These are phyloP conservation scores for Drosophila repleta DNA, from an alignment of 1,140 invertebrate species.

Conservation along the genomic window DNA sequence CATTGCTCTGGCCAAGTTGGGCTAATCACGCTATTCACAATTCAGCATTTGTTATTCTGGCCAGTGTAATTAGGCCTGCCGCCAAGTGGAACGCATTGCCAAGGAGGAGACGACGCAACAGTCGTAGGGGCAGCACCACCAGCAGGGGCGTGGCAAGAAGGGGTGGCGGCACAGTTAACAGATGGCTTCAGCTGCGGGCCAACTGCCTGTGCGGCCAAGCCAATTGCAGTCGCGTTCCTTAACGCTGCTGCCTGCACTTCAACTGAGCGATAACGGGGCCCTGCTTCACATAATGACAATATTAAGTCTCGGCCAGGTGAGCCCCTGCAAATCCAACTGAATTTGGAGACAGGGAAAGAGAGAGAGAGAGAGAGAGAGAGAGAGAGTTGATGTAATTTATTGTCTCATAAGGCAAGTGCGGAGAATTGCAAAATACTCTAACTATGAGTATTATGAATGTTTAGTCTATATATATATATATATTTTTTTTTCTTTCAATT, in stretches of 20 bases:
- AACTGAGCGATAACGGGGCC: slow-evolving; percentile 46
- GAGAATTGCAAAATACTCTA: background rate
- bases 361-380: slow-evolving; percentile 14
- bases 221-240: slow-evolving; percentile 24
- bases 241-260: slow-evolving; percentile 39
- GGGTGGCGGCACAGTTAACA: slow-evolving; percentile 42
- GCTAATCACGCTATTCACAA: slow-evolving; percentile 64
- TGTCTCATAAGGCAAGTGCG: slow-evolving; percentile 39
- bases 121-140: too few species aligned
- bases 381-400: slow-evolving; percentile 48
- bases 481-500: too few species aligned
- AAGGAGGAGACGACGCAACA: slow-evolving; percentile 26
- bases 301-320: slow-evolving; percentile 34
- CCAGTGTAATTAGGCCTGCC: slow-evolving; percentile 77
- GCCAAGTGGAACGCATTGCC: slow-evolving; percentile 74
- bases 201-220: slow-evolving; percentile 41
- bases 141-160: background rate
- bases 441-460: too few species aligned
- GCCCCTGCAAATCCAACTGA: too few species aligned
- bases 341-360: slow-evolving; percentile 13
- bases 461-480: too few species aligned
- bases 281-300: slow-evolving; percentile 54
- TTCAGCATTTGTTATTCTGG: slow-evolving; percentile 28
- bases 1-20: slow-evolving; percentile 18
- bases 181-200: slow-evolving; percentile 59